phyloP scores from a whole-genome alignment of 2,888 invertebrate genomes.

The Netelia melanura region DNA sequence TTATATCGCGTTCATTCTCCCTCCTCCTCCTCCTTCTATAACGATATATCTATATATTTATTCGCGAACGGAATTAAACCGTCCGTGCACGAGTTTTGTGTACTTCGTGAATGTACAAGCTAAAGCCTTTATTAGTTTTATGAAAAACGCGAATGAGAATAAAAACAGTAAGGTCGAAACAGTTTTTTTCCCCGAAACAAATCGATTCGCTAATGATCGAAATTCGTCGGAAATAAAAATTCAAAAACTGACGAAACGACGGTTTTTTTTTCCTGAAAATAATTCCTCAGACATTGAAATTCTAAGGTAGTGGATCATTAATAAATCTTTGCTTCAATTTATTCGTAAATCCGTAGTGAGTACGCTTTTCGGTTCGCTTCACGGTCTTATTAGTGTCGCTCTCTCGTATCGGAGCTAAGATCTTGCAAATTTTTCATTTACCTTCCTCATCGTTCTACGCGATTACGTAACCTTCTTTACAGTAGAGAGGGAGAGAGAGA shows the following conservation, averaged over 20 bases:
- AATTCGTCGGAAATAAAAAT: background rate
- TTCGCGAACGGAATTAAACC: background rate
- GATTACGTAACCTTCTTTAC: background rate
- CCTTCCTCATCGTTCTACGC: background rate
- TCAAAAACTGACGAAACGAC: background rate
- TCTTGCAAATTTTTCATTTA: conserved; percentile 10
- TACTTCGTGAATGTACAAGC: conserved; percentile 21
- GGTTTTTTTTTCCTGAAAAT: no score
- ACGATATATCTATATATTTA: background rate
- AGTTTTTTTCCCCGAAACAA: no score
- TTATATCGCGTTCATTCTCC: background rate
- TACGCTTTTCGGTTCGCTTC: background rate
- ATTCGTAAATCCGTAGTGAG: background rate
- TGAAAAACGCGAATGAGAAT: background rate
- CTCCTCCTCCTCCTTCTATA: background rate
- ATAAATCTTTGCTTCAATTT: background rate
- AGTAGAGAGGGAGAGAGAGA: background rate
- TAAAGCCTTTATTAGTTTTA: conserved; percentile 8
- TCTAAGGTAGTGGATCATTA: no score
- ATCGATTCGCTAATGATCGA: no score
- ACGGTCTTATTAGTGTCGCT: no score
- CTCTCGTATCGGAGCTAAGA: background rate
- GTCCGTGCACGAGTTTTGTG: background rate
- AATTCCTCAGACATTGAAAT: no score
- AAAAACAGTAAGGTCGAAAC: no score